Percentiles rank a stretch among this genome's conserved stretches.
Evolutionary conservation across 2,888 invertebrate species (phyloP).

Genomic region (Trichopria drosophilae): DNA sequence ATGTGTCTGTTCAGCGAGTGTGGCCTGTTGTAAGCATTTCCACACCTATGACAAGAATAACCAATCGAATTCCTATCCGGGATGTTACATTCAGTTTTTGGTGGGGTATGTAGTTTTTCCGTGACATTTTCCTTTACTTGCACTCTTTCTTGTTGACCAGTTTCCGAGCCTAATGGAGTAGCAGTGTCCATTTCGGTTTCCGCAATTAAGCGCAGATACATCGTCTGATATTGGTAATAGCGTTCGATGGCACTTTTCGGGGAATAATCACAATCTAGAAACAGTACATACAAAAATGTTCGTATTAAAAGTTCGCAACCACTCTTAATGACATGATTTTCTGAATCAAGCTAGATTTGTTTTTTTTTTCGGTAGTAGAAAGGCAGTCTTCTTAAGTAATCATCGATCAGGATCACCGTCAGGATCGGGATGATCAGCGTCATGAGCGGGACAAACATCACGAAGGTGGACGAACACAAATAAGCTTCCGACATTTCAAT

Average conservation of each 20-base stretch:
- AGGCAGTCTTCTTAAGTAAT: no score
- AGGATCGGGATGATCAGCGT: no score
- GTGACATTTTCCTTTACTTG: conserved; percentile 11
- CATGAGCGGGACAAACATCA: no score
- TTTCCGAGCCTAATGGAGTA: conserved; percentile 3
- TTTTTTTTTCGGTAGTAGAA: no score
- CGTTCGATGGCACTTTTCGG: conserved; percentile 44
- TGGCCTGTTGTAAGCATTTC: conserved; percentile 63
- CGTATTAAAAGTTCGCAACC: no score
- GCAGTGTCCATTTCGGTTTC: conserved; percentile 38
- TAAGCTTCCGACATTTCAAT: conserved; percentile 35
- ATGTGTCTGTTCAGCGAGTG: conserved; percentile 64
- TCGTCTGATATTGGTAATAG: conserved; percentile 48
- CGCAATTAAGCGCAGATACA: conserved; percentile 46
- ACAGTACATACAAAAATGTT: conserved; percentile 41
- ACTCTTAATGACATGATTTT: no score
- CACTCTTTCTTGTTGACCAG: no score
- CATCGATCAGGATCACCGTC: no score
- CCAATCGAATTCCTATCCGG: conserved; percentile 26
- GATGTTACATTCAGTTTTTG: no score
- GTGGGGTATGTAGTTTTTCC: no score
- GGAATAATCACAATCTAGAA: conserved; percentile 45
- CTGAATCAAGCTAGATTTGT: no score
- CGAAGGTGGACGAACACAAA: conserved; percentile 42
- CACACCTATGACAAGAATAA: conserved; percentile 62